Conservation (phyloP, 2,888 invertebrate genomes). For the Nysson spinosus region DNA sequence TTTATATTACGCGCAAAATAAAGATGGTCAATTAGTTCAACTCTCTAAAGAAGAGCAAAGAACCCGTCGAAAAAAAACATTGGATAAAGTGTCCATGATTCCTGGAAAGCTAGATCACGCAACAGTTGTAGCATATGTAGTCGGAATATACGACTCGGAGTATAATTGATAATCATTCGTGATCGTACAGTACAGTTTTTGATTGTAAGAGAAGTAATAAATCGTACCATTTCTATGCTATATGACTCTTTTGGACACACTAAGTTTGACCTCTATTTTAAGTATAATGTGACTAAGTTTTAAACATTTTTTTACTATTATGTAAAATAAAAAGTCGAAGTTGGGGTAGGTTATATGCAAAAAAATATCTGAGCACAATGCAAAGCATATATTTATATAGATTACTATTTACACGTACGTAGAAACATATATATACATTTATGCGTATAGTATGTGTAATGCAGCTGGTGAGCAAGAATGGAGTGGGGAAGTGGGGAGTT, state of each 20-base stretch:
- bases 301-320: constrained; percentile 36
- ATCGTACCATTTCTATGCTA: constrained; percentile 34
- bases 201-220: constrained; percentile 45
- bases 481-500: too few species aligned
- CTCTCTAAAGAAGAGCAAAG: constrained; percentile 83
- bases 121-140: constrained; percentile 88
- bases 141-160: constrained; percentile 77
- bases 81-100: constrained; percentile 86
- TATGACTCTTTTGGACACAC: constrained; percentile 9
- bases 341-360: too few species aligned
- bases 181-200: constrained; percentile 32
- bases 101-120: constrained; percentile 95
- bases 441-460: too few species aligned
- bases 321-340: constrained; percentile 43
- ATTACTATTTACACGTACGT: not conserved
- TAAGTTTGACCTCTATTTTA: constrained; percentile 23
- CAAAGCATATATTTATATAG: constrained; percentile 16
- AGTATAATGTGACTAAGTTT: constrained; percentile 30
- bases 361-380: not conserved
- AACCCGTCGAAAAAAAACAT: constrained; percentile 83
- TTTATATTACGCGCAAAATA: constrained; percentile 82
- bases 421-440: too few species aligned
- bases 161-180: constrained; percentile 46
- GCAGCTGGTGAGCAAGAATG: too few species aligned
- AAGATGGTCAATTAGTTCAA: constrained; percentile 80